phyloP scores from a whole-genome alignment of 1,140 invertebrate genomes.

The Euborellia annulipes region DNA sequence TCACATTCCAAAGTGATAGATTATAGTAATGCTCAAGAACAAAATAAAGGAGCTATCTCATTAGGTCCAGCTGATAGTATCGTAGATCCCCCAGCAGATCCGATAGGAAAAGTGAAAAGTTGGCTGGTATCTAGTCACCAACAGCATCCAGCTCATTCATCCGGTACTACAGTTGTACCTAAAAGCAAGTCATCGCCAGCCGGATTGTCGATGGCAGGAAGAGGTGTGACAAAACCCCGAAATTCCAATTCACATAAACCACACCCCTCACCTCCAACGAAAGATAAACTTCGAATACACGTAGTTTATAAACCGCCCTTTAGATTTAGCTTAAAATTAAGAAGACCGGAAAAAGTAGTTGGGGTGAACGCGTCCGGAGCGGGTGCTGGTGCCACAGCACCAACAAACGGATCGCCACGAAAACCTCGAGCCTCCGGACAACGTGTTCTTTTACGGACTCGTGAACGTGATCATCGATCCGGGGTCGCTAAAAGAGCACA shows the following conservation, averaged over 20 bases:
- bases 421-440: conserved; percentile 24
- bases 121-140: conserved; percentile 60
- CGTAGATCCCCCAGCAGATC: conserved; percentile 37
- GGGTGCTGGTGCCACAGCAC: neutral
- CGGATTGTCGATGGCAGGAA: neutral
- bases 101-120: conserved; percentile 64
- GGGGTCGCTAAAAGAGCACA: neutral
- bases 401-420: conserved; percentile 2
- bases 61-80: conserved; percentile 22
- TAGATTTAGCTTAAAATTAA: conserved; percentile 63
- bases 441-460: conserved; percentile 31
- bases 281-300: conserved; percentile 54
- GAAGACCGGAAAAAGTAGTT: conserved; percentile 17
- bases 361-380: neutral
- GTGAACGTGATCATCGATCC: conserved; percentile 7
- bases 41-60: conserved; percentile 20
- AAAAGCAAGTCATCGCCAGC: conserved; percentile 13
- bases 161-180: conserved; percentile 1
- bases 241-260: conserved; percentile 56
- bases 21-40: conserved; percentile 45
- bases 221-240: conserved; percentile 13
- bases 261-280: conserved; percentile 32
- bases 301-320: conserved; percentile 75
- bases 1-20: conserved; percentile 47
- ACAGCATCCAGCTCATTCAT: conserved; percentile 10